Evolutionary conservation across 1,140 invertebrate species (phyloP).

Genomic region (Melipona quadrifasciata): DNA sequence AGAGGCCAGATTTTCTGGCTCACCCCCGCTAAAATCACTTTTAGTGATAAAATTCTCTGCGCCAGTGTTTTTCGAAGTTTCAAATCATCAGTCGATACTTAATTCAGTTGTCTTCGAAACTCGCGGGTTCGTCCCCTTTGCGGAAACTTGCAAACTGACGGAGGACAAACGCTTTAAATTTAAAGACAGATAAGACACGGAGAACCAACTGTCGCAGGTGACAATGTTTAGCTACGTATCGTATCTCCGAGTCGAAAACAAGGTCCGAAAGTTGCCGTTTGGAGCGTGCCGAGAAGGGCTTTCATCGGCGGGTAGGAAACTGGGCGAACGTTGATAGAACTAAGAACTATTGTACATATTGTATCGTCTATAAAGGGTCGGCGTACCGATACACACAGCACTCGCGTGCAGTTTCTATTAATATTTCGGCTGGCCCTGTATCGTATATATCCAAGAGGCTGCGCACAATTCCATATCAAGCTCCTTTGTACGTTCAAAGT

Average conservation of each 20-base stretch:
- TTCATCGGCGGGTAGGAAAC: conserved; percentile 1
- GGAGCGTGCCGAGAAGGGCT: neutral
- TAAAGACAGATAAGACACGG: neutral
- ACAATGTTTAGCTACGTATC: neutral
- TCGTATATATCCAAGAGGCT: conserved; percentile 16
- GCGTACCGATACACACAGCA: neutral
- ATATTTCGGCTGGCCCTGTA: conserved; percentile 30
- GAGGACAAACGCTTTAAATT: neutral
- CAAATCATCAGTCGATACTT: too few species aligned
- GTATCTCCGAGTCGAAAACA: neutral
- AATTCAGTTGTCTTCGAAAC: too few species aligned
- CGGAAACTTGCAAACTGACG: too few species aligned
- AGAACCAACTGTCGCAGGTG: neutral
- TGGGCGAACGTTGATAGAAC: conserved; percentile 35
- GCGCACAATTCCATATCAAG: conserved; percentile 26
- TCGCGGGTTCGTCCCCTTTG: too few species aligned
- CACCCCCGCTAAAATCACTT: too few species aligned
- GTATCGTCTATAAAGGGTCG: conserved; percentile 18
- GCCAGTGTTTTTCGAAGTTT: too few species aligned
- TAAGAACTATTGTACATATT: neutral
- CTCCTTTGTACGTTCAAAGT: conserved; percentile 64
- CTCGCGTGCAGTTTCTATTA: conserved; percentile 26
- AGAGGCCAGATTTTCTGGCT: too few species aligned
- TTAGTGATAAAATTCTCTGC: too few species aligned
- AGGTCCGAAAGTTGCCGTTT: neutral